Base-by-base conservation (phyloP, 2,888 invertebrate genomes). In the Arrhopalites spinosus region DNA sequence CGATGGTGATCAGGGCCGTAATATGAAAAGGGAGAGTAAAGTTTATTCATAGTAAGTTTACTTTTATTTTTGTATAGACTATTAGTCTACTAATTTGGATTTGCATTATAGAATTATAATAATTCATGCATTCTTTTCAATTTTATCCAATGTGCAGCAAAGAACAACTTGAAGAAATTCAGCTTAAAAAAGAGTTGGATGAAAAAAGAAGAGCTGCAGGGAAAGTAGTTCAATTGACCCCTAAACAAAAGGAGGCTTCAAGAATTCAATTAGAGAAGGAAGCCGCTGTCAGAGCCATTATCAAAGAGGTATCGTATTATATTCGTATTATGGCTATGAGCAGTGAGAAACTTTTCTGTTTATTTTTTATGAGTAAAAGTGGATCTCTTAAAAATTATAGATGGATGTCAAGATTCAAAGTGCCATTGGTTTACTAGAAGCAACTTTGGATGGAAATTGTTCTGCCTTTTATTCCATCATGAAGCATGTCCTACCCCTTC, bases 31-130 rank as follows among this genome's bases (percentile, higher is more conserved):
- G 20, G 98, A 98, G 85, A 98, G 95, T 86, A 98, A 97, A 86
- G 94, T 92, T 1, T 98, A 98, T 86, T 95, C 96, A 78, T 97
- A 95, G n/a, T n/a, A n/a, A n/a, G n/a, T n/a, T n/a, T n/a, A n/a
- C n/a, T n/a, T n/a, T n/a, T n/a, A n/a, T n/a, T n/a, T n/a, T n/a
- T n/a, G n/a, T n/a, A n/a, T n/a, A n/a, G n/a, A n/a, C n/a, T n/a
- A n/a, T n/a, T n/a, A n/a, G n/a, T n/a, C n/a, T n/a, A n/a, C n/a
- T n/a, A n/a, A n/a, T n/a, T n/a, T n/a, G n/a, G n/a, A n/a, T n/a
- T n/a, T n/a, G n/a, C n/a, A n/a, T n/a, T n/a, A n/a, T n/a, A n/a
- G n/a, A n/a, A n/a, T n/a, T n/a, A n/a, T n/a, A n/a, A n/a, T n/a
- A n/a, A n/a, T n/a, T n/a, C n/a, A n/a, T n/a, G n/a, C n/a, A n/a